Base-by-base conservation (phyloP, 2,113 vertebrate genomes). In the Paramisgurnus dabryanus region DNA sequence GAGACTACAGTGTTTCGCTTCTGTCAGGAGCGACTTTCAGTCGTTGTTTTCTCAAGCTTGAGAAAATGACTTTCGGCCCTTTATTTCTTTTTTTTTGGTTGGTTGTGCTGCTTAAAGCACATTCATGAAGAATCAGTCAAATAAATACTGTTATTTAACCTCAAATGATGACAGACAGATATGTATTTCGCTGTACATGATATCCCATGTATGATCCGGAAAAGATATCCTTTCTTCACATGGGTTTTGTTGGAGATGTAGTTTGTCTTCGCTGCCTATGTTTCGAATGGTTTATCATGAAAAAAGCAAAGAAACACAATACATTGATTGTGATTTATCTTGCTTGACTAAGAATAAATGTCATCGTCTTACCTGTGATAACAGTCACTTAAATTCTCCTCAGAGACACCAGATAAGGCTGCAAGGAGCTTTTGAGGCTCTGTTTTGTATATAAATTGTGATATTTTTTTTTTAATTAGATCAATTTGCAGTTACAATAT, bases 241-340 rank as follows among this genome's bases (percentile, higher is more conserved):
- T 45, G 61, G 43, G 7, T 81, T 50, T 80, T 39, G 63, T 17
- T 47, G 49, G 53, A 78, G 55, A 63, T 66, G 45, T 80, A 73
- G 77, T 78, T 78, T 78, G 63, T 63, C 68, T 53, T 61, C 65
- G 45, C 61, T 79, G 64, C n/a, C 12, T 76, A 67, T 84, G 58
- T 72, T 55, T 58, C 47, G 68, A 68, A 58, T 66, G 60, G 9
- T 40, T 68, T 47, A 27, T 34, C 5, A 70, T 65, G 10, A 22
- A 78, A 40, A 18, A 64, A 61, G 27, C n/a, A 69, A 65, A n/a
- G 40, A 72, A 58, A 72, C 53, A 11, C 45, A 13, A 69, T 15
- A 8, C 47, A 53, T 17, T 53, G 47, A 17, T 50, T 27, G 7
- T 9, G 8, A 15, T 34, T 70, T 53, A 39, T 70, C 67, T 17